Base-by-base conservation (phyloP, 2,888 invertebrate species). In the Cataglyphis albicans region DNA sequence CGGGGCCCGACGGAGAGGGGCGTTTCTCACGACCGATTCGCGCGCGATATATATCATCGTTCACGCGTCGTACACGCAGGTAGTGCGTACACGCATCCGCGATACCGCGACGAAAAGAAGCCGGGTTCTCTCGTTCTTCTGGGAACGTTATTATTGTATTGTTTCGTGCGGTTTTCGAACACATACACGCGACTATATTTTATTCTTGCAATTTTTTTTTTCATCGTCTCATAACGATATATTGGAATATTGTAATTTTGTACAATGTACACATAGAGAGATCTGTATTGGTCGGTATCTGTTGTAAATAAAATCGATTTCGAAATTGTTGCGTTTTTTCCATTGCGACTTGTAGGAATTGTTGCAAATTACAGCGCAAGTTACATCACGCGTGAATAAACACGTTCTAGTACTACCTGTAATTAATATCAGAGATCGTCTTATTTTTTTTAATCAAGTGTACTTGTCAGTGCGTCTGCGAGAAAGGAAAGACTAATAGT, bases 231-330 rank as follows among this genome's bases (percentile, higher is more conserved):
- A 25, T 10, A n/a, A 44, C 38, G 21, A 21, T 59, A 38, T 12
- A 32, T 41, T 29, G 32, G 29, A 80, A 44, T 12, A 70, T 52
- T 80, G 44, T 70, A 59, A 80, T 80, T 80, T 80, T 59, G 35
- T 70, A 70, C 59, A 18, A 70, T 55, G 67, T 70, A 21, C 25
- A 35, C 59, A 52, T 52, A 52, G 48, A 52, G 48, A 35, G n/a
- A 59, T 59, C 59, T 80, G 70, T 70, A 80, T 57, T 32, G 35
- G 5, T 80, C 52, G 65, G 52, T 76, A 52, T 76, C 67, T 78
- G 18, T 59, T 80, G 78, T 80, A 80, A 80, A 80, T 80, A 80
- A 80, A 80, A 59, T 0, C 44, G 32, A 59, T 12, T 55, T 35
- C 25, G 32, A 76, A 76, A 29, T 2, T 55, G n/a, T 52, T 76